Evolutionary conservation across 2,888 invertebrate species (phyloP).

Genomic region (Yponomeuta cagnagella): DNA sequence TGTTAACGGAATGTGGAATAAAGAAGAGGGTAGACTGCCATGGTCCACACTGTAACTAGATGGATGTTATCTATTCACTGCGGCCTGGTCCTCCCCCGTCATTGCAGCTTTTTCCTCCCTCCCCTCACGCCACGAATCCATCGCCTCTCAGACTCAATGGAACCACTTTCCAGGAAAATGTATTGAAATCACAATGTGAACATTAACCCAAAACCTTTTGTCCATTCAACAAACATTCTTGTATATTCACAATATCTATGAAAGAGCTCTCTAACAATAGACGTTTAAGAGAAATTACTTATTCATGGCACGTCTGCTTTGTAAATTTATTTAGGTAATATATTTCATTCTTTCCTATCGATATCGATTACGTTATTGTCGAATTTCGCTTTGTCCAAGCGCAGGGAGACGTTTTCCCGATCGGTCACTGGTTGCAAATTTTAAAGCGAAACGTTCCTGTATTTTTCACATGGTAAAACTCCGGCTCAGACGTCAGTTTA

Average conservation of each 20-base stretch:
- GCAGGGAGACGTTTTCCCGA: neutral
- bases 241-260: constrained; percentile 37
- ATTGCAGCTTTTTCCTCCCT: constrained; percentile 20
- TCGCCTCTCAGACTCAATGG: constrained; percentile 42
- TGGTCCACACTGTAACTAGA: constrained; percentile 35
- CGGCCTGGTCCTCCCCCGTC: constrained; percentile 43
- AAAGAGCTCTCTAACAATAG: constrained; percentile 61
- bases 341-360: constrained; percentile 39
- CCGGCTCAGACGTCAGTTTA: constrained; percentile 45
- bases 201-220: constrained; percentile 57
- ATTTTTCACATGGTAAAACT: constrained; percentile 20
- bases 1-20: constrained; percentile 27
- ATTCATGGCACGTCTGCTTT: constrained; percentile 59
- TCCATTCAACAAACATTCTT: constrained; percentile 53
- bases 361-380: constrained; percentile 28
- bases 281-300: constrained; percentile 60
- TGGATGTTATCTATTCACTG: constrained; percentile 69
- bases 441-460: neutral
- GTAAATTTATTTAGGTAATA: constrained; percentile 33
- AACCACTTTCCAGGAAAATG: constrained; percentile 66
- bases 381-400: constrained; percentile 3
- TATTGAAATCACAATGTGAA: constrained; percentile 70
- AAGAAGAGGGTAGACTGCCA: constrained; percentile 16
- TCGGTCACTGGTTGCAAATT: constrained; percentile 10
- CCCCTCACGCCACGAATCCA: neutral